phyloP scores from a whole-genome alignment of 2,113 vertebrate species.

The Oncorhynchus mykiss region DNA sequence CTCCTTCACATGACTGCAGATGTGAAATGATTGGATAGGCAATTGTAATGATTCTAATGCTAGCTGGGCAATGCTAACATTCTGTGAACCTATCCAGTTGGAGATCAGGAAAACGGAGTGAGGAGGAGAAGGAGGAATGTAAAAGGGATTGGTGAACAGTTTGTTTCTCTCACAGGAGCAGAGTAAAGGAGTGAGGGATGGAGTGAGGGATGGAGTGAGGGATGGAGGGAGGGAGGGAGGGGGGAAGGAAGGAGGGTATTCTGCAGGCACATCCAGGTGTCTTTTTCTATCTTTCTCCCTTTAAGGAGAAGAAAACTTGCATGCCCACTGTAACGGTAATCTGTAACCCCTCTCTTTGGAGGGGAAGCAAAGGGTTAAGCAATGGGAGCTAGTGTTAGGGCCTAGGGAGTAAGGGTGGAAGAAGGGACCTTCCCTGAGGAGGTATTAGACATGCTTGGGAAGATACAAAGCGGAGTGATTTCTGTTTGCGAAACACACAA shows the following conservation, averaged over 20 bases:
- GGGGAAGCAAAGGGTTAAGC: background rate
- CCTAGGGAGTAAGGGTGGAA: background rate
- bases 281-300: background rate
- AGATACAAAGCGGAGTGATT: conserved; percentile 16
- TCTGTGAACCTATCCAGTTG: background rate
- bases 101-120: background rate
- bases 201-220: conserved; percentile 2
- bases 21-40: background rate
- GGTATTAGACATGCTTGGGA: conserved; percentile 21
- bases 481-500: conserved; percentile 8
- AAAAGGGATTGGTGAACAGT: background rate
- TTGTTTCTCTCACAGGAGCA: background rate
- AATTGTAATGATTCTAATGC: background rate
- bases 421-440: background rate
- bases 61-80: background rate
- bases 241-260: background rate
- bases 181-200: conserved; percentile 5
- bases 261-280: conserved; percentile 6
- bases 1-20: background rate
- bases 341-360: background rate
- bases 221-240: background rate
- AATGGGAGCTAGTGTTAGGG: conserved; percentile 2
- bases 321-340: background rate
- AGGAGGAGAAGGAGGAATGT: conserved; percentile 8
- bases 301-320: background rate